Evolutionary conservation across 2,888 invertebrate genomes (phyloP), one percentile per base, ranked within the genome.

Genomic region (Metallyticus violacea): DNA sequence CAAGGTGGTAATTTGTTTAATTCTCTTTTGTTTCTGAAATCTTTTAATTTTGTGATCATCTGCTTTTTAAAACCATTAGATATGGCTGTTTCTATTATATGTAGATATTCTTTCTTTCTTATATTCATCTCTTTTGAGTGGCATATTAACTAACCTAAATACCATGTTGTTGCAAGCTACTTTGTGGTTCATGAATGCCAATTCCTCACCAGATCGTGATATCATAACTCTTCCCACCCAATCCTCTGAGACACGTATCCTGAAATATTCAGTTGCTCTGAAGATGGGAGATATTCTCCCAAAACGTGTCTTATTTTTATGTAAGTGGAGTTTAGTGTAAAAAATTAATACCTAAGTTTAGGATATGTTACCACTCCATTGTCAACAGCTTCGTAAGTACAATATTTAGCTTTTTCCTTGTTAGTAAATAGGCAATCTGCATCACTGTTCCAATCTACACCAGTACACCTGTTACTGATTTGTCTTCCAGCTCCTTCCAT

Each of bases 71-170:
- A 77, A 6, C 9, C 22, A 77, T 9, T 6, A 15, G 9, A 26
- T 15, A 77, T 15, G 7, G 15, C 77, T 9, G 77, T 77, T 7
- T 1, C 6, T 30, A 6, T 30, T 6, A 30, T 5, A 30, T 6
- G 1, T 1, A 6, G 1, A 2, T 7, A 1, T 6, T 30, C 6
- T 30, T 6, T 1, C 6, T 5, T 1, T 1, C 7, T 1, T 4
- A 6, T 30, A 6, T 2, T 1, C 77, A 77, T 77, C 6, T n/a
- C n/a, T n/a, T n/a, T 4, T 6, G 5, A 5, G 5, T 15, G 7
- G 22, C 1, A 77, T 77, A 4, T 77, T 3, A 6, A 6, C 1
- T 1, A 9, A n/a, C n/a, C n/a, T 7, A 4, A 3, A 22, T 4
- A 22, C n/a, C n/a, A 5, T 7, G 15, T 1, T 2, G 77, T 1